Evolutionary conservation across 2,797 vertebrate species (phyloP), one percentile per base, ranked within the genome.

Genomic region (Melanotaenia maccullochi): DNA sequence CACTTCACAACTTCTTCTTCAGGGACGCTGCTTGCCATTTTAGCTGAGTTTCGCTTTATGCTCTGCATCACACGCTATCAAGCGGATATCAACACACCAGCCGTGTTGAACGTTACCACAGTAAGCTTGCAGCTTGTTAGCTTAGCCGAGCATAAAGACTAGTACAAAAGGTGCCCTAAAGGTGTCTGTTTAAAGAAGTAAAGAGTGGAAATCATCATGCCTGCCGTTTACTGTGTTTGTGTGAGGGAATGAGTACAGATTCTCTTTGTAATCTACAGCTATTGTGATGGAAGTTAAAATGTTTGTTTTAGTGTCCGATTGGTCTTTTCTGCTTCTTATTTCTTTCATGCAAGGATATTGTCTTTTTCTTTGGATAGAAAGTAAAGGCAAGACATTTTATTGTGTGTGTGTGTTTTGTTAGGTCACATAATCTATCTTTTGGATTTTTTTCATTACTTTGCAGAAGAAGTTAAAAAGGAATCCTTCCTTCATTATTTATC

Each of bases 171-270:
- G 40, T 42, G 2, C 16, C 2, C 3, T 13, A 1, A 12, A 38
- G 12, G 12, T 38, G 36, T 13, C 36, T 82, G 74, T 79, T 51
- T 1, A 25, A 25, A 25, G 24, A 25, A 12, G 49, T 35, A 25
- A 56, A 78, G 51, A 73, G 25, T 33, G n/a, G 55, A 84, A 40
- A 65, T 68, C 55, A 68, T 25, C 47, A 47, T 12, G 36, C 20
- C 57, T 32, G 30, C 55, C 65, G 69, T 70, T 80, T 65, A 20
- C 57, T 54, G 59, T 42, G 30, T 32, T 59, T 30, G 9, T 59
- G 52, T 65, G 20, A 63, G 35, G 16, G 28, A 61, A 36, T 12
- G 3, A 4, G 12, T 47, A 44, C 24, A 28, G 58, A 75, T 32
- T 57, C 59, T 38, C 0, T 65, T 36, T 16, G 9, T 70, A 60